Base-by-base conservation (phyloP, 2,888 invertebrate genomes). In the Lasioglossum morio region DNA sequence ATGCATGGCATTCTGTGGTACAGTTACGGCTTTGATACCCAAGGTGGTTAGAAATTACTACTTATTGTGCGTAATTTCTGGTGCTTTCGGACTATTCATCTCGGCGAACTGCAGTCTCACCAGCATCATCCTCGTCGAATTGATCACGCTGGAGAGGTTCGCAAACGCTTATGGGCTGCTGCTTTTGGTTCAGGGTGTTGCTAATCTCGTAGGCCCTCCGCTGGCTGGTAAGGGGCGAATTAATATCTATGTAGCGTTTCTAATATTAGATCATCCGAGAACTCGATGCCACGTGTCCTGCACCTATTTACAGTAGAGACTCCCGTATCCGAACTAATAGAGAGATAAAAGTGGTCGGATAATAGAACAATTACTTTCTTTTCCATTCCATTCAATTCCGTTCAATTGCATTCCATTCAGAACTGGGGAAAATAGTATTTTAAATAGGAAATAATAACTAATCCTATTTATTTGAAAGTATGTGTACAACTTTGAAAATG, bases 91-190 rank as follows among this genome's bases (percentile, higher is more conserved):
- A 1, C 97, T 98, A 88, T 97, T 98, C 95, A 98, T 99, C 92
- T 98, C 98, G 43, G 98, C 98, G 83, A 99, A 99, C 96, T 99
- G 98, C 96, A 97, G 98, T 4, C 96, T 99, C 66, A 98, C 98
- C 37, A 98, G 98, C 93, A 98, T 98, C 92, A 98, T 99, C 88
- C 96, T 99, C 82, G 98, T 99, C 82, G 97, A 99, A 94, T 96
- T 98, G 89, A 98, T 99, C 89, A 98, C 98, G n/a, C 95, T 99
- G 90, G 98, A 98, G 95, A 96, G 98, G 92, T 98, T 99, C 94
- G 98, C 98, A 73, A 98, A 98, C 94, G 98, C 98, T 7, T 99
- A 99, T 94, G 99, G 99, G 0, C 95, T 99, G 91, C 95, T 98
- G 92, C 96, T 98, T 93, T 96, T 99, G 76, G 98, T 98, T 37